phyloP scores from a whole-genome alignment of 2,888 invertebrate genomes.

The Pristionchus arcanus region DNA sequence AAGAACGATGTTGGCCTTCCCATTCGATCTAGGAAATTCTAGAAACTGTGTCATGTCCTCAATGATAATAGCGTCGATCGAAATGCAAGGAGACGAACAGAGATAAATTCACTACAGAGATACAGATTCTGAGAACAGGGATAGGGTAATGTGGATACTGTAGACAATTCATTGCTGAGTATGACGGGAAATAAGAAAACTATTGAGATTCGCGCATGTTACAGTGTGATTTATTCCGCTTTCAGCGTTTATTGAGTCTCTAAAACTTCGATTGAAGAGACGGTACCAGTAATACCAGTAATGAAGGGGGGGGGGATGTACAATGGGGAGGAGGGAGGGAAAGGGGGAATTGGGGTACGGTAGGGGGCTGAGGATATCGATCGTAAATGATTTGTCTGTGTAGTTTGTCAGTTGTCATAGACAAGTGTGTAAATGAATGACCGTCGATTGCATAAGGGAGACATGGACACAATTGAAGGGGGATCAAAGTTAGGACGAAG shows the following conservation, averaged over 20 bases:
- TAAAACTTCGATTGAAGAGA: conserved; percentile 18
- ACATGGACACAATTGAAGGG: neutral
- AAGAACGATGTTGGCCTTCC: no score
- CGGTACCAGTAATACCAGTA: neutral
- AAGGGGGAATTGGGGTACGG: neutral
- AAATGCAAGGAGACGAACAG: no score
- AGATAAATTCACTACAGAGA: no score
- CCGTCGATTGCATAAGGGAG: neutral
- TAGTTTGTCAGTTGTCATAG: neutral
- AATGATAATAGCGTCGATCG: no score
- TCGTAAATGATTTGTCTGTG: neutral
- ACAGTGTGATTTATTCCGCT: neutral
- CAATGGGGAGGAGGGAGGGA: neutral
- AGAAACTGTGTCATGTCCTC: no score
- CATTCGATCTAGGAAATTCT: no score
- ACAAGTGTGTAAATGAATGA: neutral
- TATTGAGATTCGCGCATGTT: no score
- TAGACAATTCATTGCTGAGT: no score
- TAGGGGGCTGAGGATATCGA: neutral
- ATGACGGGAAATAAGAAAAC: no score
- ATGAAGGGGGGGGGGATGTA: neutral
- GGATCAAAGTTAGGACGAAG: neutral
- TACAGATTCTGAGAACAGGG: no score
- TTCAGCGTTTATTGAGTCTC: conserved; percentile 7
- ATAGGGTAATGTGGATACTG: no score